Base-by-base conservation (phyloP, 2,888 invertebrate genomes). In the Prosopocoilus inquinatus region DNA sequence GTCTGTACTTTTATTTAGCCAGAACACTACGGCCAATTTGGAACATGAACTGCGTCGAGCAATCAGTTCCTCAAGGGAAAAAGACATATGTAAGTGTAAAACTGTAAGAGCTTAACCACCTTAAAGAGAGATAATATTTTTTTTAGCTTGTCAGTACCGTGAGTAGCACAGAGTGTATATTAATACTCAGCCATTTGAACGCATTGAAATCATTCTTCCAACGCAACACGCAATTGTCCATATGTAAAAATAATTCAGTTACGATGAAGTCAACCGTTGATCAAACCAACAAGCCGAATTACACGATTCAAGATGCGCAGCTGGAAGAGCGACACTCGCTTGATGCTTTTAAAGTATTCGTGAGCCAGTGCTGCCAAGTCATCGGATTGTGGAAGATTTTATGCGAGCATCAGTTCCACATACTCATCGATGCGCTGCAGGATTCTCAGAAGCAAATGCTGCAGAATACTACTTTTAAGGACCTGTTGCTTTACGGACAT, bases 311-410 rank as follows among this genome's bases (percentile, higher is more conserved):
- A 65, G 81, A 82, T 69, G 79, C 80, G 1, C 81, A 81, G 63
- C 73, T 83, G 0, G 86, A 87, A 70, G 92, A 93, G 69, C 85
- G 89, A 64, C 84, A 87, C 58, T 93, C 92, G 0, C 77, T 94
- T 52, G 88, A 88, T 52, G 88, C 91, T 0, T 78, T 93, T 11
- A 89, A 87, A 73, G 78, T 84, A 57, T 73, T 77, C 59, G 71
- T 73, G 77, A 85, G 82, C 57, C 87, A 91, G 72, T 86, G 90
- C 1, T 89, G 91, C 71, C 96, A 98, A 80, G 91, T 96, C 66
- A 80, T 99, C 47, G 91, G 91, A 11, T 80, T 99, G 43, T 96
- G 97, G 96, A 91, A 91, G 73, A 88, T 97, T 50, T 80, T 97
- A 3, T 90, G 90, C 68, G 94, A 95, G 70, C 96, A 97, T 76